Base-by-base conservation (phyloP, 2,797 vertebrate genomes). In the Sarcoramphus papa region DNA sequence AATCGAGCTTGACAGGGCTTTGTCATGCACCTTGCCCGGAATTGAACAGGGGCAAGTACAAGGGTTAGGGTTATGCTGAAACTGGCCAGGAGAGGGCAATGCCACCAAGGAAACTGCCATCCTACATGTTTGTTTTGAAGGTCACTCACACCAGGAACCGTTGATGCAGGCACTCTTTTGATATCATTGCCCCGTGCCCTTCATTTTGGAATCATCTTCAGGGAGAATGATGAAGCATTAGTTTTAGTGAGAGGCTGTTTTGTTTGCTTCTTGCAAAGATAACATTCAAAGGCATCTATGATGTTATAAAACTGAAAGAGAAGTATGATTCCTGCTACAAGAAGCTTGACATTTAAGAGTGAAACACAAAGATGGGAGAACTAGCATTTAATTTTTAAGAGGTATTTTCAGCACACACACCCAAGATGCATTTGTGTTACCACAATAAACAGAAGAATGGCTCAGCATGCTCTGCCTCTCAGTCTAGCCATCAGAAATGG, bases 41-140 rank as follows among this genome's bases (percentile, higher is more conserved):
- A 47, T 65, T 68, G 53, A 31, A 12, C 47, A 19, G 24, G 37
- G n/a, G 12, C 59, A 4, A 43, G 72, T n/a, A 11, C 76, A 9
- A 17, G 48, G 20, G 20, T 6, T 35, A 33, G 43, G 28, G 14
- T 59, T 72, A 6, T 88, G 76, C 76, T 86, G 82, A 67, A 28
- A 54, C 23, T 6, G 62, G 31, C 94, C 97, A 76, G 92, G 88
- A 97, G 97, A 45, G 95, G 97, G 96, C 97, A 88, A 91, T 87
- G 86, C 31, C 84, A 76, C 77, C 96, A 87, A 20, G 40, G 2
- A 17, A 30, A 45, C 14, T 3, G 64, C 20, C 54, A 16, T 2
- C 12, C 56, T 5, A 4, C 2, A 3, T 10, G 27, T 30, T 35
- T 57, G 40, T 17, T 47, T 18, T 9, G 72, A 53, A 63, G 57